Percentiles rank a stretch among this genome's conserved stretches.
Conservation (phyloP, 2,888 invertebrate species). For the Philonicus albiceps region DNA sequence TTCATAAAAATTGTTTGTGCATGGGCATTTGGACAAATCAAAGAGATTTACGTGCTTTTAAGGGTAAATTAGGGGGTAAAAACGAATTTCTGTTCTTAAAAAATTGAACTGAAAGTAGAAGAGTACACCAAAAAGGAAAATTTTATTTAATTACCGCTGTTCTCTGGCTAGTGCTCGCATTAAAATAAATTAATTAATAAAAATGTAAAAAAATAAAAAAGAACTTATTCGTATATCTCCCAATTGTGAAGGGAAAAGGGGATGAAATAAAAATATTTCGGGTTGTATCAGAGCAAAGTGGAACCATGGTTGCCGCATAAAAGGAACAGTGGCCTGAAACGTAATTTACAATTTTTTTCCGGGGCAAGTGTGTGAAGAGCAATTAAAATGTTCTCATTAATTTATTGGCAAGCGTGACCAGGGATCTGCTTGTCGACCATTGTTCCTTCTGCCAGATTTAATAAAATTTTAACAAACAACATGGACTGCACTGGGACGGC, state of each 20-base stretch:
- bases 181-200: background rate
- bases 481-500: background rate
- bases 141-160: background rate
- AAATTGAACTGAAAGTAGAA: background rate
- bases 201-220: background rate
- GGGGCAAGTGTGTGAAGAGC: background rate
- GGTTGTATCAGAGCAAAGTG: background rate
- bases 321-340: background rate
- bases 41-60: background rate
- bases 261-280: background rate
- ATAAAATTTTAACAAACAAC: conserved; percentile 13
- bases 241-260: background rate
- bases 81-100: background rate
- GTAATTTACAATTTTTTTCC: background rate
- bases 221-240: background rate
- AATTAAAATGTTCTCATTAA: conserved; percentile 7
- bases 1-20: too few relatives aligned
- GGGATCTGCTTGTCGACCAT: background rate
- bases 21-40: background rate
- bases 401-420: background rate
- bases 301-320: background rate
- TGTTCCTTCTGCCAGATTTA: conserved; percentile 2
- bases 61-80: background rate
- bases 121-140: background rate
- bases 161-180: background rate